phyloP scores from a whole-genome alignment of 2,888 invertebrate genomes.

The Miltochrista miniata region DNA sequence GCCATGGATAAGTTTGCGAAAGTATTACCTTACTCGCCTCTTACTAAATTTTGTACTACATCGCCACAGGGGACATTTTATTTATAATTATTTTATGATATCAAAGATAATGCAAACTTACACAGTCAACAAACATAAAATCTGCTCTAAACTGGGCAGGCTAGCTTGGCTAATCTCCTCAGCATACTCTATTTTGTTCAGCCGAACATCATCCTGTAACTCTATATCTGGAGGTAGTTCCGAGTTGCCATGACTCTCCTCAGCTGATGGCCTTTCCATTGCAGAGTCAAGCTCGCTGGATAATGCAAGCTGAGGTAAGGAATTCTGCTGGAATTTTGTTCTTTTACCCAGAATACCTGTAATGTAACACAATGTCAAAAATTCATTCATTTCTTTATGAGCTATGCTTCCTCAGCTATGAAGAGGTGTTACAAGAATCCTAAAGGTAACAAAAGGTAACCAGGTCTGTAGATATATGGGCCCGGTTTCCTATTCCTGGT shows the following conservation, averaged over 20 bases:
- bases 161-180: constrained; percentile 79
- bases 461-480: no score
- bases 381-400: neutral
- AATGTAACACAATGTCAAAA: constrained; percentile 6
- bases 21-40: no score
- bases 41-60: no score
- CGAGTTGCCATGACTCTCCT: constrained; percentile 75
- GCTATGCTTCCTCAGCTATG: no score
- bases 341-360: constrained; percentile 93
- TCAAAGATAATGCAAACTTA: constrained; percentile 61
- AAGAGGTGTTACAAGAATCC: no score
- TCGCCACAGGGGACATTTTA: no score
- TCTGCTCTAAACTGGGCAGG: constrained; percentile 89
- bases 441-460: no score
- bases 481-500: no score
- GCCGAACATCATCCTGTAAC: constrained; percentile 93
- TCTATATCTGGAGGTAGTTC: constrained; percentile 86
- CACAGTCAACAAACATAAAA: constrained; percentile 90
- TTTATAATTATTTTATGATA: no score
- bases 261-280: constrained; percentile 68
- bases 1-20: no score
- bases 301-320: constrained; percentile 92
- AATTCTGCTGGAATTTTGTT: constrained; percentile 93
- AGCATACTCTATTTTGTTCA: constrained; percentile 90
- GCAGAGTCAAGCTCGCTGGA: constrained; percentile 81